Percentiles rank a stretch among this genome's conserved stretches.
Evolutionary conservation across 2,797 vertebrate genomes (phyloP).

Genomic region (Arctocebus calabarensis): DNA sequence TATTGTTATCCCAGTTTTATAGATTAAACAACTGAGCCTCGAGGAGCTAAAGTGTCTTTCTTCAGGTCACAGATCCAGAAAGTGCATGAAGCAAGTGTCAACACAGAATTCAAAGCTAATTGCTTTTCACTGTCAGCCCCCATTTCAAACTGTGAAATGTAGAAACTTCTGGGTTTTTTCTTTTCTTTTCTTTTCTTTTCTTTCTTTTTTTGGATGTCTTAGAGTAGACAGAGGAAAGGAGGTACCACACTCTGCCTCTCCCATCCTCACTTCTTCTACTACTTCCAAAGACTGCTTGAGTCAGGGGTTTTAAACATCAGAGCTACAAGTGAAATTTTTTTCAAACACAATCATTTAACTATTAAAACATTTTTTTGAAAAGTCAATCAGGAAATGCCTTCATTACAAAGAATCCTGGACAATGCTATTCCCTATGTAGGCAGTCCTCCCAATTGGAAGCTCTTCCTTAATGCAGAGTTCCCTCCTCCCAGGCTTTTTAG

Average conservation of each 20-base stretch:
- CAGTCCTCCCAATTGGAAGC: neutral
- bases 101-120: slow-evolving; percentile 14
- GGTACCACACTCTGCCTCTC: neutral
- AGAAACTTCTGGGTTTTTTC: neutral
- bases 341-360: neutral
- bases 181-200: no score
- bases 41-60: neutral
- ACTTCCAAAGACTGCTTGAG: neutral
- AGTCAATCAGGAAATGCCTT: neutral
- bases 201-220: neutral
- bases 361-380: neutral
- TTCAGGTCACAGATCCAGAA: neutral
- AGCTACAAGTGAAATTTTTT: neutral
- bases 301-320: neutral
- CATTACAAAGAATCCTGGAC: neutral
- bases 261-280: neutral
- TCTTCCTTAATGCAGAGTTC: neutral
- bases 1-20: neutral
- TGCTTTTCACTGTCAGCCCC: neutral
- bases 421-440: neutral
- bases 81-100: slow-evolving; percentile 17
- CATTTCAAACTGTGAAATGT: neutral
- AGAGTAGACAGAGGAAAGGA: neutral
- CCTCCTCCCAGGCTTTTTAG: neutral
- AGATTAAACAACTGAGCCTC: slow-evolving; percentile 51